A percentile compares a stretch with the other conserved stretches of the same genome.
Evolutionary conservation across 2,113 vertebrate genomes (phyloP).

Genomic region (Pterophyllum scalare): DNA sequence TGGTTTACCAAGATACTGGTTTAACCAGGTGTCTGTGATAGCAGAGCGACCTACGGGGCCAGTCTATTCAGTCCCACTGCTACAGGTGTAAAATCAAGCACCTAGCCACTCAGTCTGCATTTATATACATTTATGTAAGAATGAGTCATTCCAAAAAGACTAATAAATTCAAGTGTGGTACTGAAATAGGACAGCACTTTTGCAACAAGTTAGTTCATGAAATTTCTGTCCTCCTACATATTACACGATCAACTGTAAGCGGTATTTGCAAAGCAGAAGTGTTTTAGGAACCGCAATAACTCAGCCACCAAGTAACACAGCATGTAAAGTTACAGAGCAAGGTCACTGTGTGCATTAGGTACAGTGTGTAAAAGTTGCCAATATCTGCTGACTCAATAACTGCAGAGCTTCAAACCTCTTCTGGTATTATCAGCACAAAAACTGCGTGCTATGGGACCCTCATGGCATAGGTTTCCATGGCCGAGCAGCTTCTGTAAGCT

Average conservation of each 20-base stretch:
- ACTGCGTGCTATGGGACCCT: neutral
- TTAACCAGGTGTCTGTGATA: neutral
- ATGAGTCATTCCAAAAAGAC: neutral
- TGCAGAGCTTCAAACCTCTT: neutral
- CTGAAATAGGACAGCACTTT: neutral
- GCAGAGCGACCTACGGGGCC: neutral
- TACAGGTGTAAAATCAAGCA: neutral
- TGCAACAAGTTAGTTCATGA: neutral
- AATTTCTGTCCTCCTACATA: neutral
- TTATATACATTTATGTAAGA: neutral
- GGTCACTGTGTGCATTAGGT: neutral
- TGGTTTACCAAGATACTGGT: neutral
- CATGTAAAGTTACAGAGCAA: neutral
- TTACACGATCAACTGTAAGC: neutral
- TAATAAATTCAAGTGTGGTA: neutral
- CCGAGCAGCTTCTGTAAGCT: neutral
- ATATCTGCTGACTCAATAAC: neutral
- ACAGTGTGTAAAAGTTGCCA: neutral
- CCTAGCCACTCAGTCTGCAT: neutral
- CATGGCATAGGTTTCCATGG: neutral
- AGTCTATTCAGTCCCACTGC: neutral
- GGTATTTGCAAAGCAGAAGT: neutral
- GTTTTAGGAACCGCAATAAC: neutral
- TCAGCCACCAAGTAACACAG: neutral
- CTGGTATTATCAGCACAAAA: neutral